Evolutionary conservation across 2,888 invertebrate species (phyloP).

Genomic region (Folsomia candida): DNA sequence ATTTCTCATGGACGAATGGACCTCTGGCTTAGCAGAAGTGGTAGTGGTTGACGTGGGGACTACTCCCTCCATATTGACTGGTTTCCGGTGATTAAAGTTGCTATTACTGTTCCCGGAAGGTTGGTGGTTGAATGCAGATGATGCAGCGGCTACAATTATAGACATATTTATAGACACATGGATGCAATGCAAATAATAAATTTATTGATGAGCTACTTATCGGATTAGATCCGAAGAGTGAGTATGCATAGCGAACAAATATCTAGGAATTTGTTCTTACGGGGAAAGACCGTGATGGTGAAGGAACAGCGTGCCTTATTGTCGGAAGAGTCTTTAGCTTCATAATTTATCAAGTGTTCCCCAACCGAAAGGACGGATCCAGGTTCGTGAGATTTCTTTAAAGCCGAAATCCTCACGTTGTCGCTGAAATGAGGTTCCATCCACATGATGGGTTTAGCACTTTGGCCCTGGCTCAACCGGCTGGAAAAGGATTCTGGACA

Average conservation of each 20-base stretch:
- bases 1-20: slow-evolving; percentile 45
- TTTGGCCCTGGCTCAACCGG: slow-evolving; percentile 54
- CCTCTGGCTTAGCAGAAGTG: slow-evolving; percentile 38
- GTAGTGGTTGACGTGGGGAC: slow-evolving; percentile 27
- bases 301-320: slow-evolving; percentile 58
- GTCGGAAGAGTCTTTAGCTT: slow-evolving; percentile 57
- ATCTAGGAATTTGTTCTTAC: slow-evolving; percentile 29
- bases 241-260: no score
- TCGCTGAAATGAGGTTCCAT: slow-evolving; percentile 58
- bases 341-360: slow-evolving; percentile 57
- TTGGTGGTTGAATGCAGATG: neutral
- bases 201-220: neutral
- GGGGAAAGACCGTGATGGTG: slow-evolving; percentile 51
- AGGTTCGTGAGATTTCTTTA: slow-evolving; percentile 54
- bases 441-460: slow-evolving; percentile 56
- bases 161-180: neutral
- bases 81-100: slow-evolving; percentile 22
- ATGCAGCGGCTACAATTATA: neutral
- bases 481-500: slow-evolving; percentile 55
- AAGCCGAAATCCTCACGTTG: slow-evolving; percentile 55
- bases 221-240: slow-evolving; percentile 1
- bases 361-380: slow-evolving; percentile 56
- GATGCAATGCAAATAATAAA: neutral
- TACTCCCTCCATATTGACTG: slow-evolving; percentile 45
- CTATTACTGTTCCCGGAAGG: neutral